Conservation (phyloP, 2,888 invertebrate genomes). For the Parnassius glacialis region DNA sequence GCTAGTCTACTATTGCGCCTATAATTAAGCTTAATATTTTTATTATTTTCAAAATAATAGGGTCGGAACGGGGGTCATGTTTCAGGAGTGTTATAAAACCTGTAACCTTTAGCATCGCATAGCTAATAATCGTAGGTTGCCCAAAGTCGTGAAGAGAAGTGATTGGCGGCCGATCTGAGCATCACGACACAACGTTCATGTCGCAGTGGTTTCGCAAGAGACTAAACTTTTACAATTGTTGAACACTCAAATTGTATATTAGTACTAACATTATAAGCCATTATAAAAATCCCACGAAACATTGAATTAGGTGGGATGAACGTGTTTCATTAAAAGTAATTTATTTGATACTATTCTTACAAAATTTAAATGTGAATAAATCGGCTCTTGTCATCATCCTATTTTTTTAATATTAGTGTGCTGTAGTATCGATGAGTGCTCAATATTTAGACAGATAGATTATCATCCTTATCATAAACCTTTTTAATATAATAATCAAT, state of each 20-base stretch:
- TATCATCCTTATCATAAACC: too few relatives aligned
- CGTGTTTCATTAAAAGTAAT: too few relatives aligned
- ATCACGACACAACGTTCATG: constrained; percentile 60
- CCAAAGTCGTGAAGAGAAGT: constrained; percentile 64
- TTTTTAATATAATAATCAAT: too few relatives aligned
- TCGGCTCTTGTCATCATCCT: too few relatives aligned
- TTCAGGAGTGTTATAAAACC: constrained; percentile 37
- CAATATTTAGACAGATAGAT: too few relatives aligned
- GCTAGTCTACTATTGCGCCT: neutral
- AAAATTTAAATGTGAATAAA: too few relatives aligned
- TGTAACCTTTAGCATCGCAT: constrained; percentile 50
- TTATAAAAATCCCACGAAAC: constrained; percentile 13
- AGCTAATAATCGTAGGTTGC: constrained; percentile 55
- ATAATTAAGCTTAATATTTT: neutral
- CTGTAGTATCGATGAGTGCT: too few relatives aligned
- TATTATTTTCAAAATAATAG: constrained; percentile 21
- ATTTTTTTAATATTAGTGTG: too few relatives aligned
- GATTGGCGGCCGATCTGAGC: constrained; percentile 66
- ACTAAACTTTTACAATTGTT: constrained; percentile 65
- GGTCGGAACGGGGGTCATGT: constrained; percentile 26
- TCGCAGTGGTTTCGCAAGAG: constrained; percentile 50
- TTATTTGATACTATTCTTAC: too few relatives aligned
- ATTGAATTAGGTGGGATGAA: neutral
- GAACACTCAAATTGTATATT: constrained; percentile 31
- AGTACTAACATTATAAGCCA: constrained; percentile 11